Evolutionary conservation across 2,888 invertebrate species (phyloP).

Genomic region (Schizotus pectinicornis): DNA sequence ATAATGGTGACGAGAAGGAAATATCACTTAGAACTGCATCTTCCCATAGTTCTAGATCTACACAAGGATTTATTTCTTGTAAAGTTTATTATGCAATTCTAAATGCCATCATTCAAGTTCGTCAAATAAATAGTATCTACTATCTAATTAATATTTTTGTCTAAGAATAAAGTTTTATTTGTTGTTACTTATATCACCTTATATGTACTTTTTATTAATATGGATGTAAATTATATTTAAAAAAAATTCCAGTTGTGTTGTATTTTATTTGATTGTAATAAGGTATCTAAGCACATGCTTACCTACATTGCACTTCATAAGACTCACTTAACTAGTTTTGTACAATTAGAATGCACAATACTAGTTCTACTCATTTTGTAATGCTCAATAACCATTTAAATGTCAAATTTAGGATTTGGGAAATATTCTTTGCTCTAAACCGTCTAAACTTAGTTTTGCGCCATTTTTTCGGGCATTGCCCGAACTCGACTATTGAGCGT

Average conservation of each 20-base stretch:
- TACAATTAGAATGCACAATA: neutral
- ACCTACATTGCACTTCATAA: neutral
- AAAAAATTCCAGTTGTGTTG: too few species aligned
- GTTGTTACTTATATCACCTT: neutral
- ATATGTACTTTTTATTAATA: neutral
- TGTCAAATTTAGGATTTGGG: neutral
- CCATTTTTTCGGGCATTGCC: neutral
- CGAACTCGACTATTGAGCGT: neutral
- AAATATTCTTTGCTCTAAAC: neutral
- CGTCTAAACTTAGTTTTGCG: neutral
- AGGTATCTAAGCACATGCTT: neutral
- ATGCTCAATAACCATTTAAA: neutral
- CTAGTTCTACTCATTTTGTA: neutral
- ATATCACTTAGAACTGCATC: neutral
- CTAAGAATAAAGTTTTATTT: neutral
- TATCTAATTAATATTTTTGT: neutral
- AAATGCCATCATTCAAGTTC: constrained; percentile 20
- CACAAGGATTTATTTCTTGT: constrained; percentile 25
- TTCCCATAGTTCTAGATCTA: constrained; percentile 15
- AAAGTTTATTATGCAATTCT: constrained; percentile 23
- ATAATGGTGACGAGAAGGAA: neutral
- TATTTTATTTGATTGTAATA: too few species aligned
- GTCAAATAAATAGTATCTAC: constrained; percentile 10
- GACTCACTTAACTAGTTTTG: neutral
- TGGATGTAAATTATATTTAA: neutral